Base-by-base conservation (phyloP, 2,797 vertebrate genomes). In the Austrolebias charrua region DNA sequence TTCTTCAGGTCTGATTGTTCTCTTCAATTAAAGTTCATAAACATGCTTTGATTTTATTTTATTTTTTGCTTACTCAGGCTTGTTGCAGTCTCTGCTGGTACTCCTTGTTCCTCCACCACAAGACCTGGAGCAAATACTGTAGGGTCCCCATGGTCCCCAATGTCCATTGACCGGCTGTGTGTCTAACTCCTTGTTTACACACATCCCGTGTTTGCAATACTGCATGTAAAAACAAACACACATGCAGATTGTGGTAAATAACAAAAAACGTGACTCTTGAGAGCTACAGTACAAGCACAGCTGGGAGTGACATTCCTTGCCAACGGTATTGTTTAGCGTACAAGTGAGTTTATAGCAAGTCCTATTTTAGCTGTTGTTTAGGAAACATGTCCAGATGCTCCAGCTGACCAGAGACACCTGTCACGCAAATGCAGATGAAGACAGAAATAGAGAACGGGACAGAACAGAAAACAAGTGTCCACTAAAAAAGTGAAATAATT, bases 101-200 rank as follows among this genome's bases (percentile, higher is more conserved):
- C 94, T 97, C 86, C 94, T 94, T 64, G 98, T 96, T 79, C 97
- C 97, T 76, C 97, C 97, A 64, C 96, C 97, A 84, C 97, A 99
- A 38, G 95, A 95, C 80, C 97, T 94, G 71, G 97, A 98, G 78
- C 97, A 99, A 4, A 87, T 90, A 56, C 90, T 95, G 63, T 96
- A 98, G 31, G 95, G 94, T 15, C 94, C 96, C 97, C 97, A 99
- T 0, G 93, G 87, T 65, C 97, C 96, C 97, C 97, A 98, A 60
- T 95, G 95, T 66, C 97, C 97, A 51, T 98, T 93, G 46, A 98
- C 93, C 7, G 94, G 91, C 77, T 90, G 92, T 16, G 82, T 76
- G 83, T 98, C 94, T 87, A 95, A 86, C 82, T 95, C 94, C 82
- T 92, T 97, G 87, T 93, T 97, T 70, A 98, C 93, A 78, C 97